A percentile compares a stretch with the other conserved stretches of the same genome.
phyloP scores from a whole-genome alignment of 1,140 invertebrate genomes.

The Probaryconus sp. region DNA sequence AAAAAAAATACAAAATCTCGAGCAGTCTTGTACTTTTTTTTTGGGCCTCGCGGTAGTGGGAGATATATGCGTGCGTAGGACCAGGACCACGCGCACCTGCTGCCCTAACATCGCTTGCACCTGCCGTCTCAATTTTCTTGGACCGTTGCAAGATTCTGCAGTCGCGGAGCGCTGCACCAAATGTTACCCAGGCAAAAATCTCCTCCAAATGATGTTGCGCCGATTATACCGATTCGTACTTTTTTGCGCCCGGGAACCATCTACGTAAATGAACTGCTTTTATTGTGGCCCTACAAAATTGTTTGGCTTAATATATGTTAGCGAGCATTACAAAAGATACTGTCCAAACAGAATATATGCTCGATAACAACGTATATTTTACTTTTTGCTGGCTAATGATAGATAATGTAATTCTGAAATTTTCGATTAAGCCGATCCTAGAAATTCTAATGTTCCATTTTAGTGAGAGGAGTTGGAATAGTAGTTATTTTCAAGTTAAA shows the following conservation, averaged over 20 bases:
- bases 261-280: conserved; percentile 11
- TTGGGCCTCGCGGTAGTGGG: conserved; percentile 40
- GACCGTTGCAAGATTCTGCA: conserved; percentile 55
- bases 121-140: conserved; percentile 66
- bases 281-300: conserved; percentile 18
- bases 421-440: no score
- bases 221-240: conserved; percentile 14
- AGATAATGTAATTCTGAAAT: conserved; percentile 2
- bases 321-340: conserved; percentile 20
- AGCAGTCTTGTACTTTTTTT: conserved; percentile 25
- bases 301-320: conserved; percentile 36
- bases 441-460: no score
- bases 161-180: conserved; percentile 28
- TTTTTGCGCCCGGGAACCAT: not conserved
- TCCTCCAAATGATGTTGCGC: conserved; percentile 21
- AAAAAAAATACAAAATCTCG: conserved; percentile 49
- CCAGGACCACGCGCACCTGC: conserved; percentile 61
- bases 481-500: no score
- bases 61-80: conserved; percentile 52
- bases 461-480: no score
- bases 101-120: conserved; percentile 53
- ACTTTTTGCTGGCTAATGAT: not conserved
- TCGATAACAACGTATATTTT: no score
- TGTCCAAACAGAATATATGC: no score
- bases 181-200: conserved; percentile 9